Conservation (phyloP, 1,140 invertebrate species). For the Trichonephila clavipes region DNA sequence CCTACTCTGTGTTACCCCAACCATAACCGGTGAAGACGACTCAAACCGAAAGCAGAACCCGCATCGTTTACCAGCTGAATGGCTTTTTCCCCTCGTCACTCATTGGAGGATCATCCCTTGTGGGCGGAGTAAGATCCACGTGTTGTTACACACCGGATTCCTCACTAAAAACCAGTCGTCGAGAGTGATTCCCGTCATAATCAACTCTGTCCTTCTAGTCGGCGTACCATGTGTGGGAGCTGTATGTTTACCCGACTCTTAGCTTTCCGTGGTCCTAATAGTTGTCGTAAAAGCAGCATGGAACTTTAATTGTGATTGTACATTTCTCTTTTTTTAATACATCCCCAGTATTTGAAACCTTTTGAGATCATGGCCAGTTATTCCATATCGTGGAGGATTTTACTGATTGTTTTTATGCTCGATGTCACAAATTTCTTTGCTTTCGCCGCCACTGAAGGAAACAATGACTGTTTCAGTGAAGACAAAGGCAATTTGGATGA, state of each 20-base stretch:
- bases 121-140: conserved; percentile 60
- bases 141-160: conserved; percentile 19
- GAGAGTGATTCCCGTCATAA: background rate
- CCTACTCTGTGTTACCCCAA: background rate
- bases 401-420: background rate
- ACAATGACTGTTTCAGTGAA: conserved; percentile 28
- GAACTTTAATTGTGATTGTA: too few relatives aligned
- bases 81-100: conserved; percentile 20
- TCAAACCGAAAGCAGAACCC: conserved; percentile 33
- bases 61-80: conserved; percentile 35
- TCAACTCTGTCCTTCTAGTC: conserved; percentile 13
- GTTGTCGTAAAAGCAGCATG: background rate
- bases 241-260: background rate
- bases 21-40: background rate
- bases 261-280: background rate
- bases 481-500: background rate
- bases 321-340: background rate
- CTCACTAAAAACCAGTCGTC: conserved; percentile 1
- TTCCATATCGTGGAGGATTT: too few relatives aligned
- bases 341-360: background rate
- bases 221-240: background rate
- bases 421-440: background rate
- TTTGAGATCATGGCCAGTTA: background rate
- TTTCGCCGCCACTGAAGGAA: background rate
- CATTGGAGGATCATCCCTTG: conserved; percentile 29